phyloP scores from a whole-genome alignment of 2,113 vertebrate genomes.

The Antennarius striatus region DNA sequence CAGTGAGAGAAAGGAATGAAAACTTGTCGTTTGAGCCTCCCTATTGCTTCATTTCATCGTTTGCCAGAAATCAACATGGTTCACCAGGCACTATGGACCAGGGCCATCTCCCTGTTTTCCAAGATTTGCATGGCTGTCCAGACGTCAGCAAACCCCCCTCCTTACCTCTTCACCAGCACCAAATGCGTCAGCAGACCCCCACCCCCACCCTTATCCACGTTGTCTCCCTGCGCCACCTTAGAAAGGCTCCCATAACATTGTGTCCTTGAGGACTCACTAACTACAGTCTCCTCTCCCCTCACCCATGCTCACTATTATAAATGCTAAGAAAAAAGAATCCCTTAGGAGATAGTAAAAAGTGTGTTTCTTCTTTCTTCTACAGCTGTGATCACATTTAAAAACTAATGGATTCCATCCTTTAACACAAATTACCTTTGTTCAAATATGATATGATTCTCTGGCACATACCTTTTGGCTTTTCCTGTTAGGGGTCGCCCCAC shows the following conservation, averaged over 20 bases:
- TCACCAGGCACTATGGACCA: conserved; percentile 58
- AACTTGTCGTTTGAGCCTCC: conserved; percentile 32
- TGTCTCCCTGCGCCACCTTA: conserved; percentile 63
- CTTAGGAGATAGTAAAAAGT: too few species aligned
- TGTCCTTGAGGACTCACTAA: conserved; percentile 72
- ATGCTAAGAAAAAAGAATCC: neutral
- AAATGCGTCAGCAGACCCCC: conserved; percentile 75
- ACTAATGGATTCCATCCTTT: neutral
- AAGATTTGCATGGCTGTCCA: conserved; percentile 75
- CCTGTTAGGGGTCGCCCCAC: too few species aligned
- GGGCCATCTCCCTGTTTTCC: conserved; percentile 68
- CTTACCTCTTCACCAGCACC: conserved; percentile 46
- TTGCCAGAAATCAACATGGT: conserved; percentile 59
- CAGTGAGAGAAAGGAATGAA: conserved; percentile 41
- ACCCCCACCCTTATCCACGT: conserved; percentile 38
- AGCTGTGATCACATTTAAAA: conserved; percentile 3
- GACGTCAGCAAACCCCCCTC: conserved; percentile 67
- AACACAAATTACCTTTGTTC: too few species aligned
- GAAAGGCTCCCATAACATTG: conserved; percentile 65
- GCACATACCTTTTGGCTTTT: too few species aligned
- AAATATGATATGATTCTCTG: too few species aligned
- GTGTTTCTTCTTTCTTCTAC: too few species aligned
- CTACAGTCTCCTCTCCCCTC: conserved; percentile 30
- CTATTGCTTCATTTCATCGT: conserved; percentile 41
- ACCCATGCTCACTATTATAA: conserved; percentile 10